Evolutionary conservation across 2,888 invertebrate species (phyloP), one percentile per base, ranked within the genome.

Genomic region (Xylophagus ater): DNA sequence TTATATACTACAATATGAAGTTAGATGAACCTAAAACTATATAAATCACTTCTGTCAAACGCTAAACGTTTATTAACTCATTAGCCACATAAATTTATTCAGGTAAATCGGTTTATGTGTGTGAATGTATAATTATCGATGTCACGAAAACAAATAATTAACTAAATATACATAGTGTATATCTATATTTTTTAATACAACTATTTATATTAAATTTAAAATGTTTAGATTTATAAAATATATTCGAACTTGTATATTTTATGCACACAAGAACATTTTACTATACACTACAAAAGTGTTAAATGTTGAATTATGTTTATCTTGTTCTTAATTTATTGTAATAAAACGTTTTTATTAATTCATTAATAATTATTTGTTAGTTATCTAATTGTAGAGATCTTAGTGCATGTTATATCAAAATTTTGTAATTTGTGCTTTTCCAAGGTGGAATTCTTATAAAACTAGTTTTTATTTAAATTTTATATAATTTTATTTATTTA

Each of bases 261-360:
- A n/a, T n/a, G n/a, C n/a, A n/a, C n/a, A n/a, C n/a, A n/a, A n/a
- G n/a, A n/a, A n/a, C n/a, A n/a, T n/a, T n/a, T n/a, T n/a, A n/a
- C n/a, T n/a, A n/a, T n/a, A n/a, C n/a, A n/a, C n/a, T n/a, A n/a
- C n/a, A n/a, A n/a, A n/a, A n/a, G n/a, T n/a, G n/a, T n/a, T n/a
- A 37, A 26, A 33, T 38, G 17, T 19, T 18, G 26, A 33, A 19
- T 23, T 38, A 28, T 31, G 35, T 34, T 41, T 41, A 44, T 38
- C 43, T 40, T 18, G 21, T 31, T 43, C 28, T 52, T 53, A 55
- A 55, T 54, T 55, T 53, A 53, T 53, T 51, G 51, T 51, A 55
- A 54, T 55, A 52, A 51, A 55, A 55, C 52, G 51, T 52, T 51
- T 52, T 52, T 52, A 53, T 55, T 55, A 53, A 51, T 53, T 54